A percentile compares a stretch with the other conserved stretches of the same genome.
These are phyloP conservation scores for Drosophila persimilis DNA, from an alignment of 1,140 invertebrate genomes.

Conservation along the genomic window DNA sequence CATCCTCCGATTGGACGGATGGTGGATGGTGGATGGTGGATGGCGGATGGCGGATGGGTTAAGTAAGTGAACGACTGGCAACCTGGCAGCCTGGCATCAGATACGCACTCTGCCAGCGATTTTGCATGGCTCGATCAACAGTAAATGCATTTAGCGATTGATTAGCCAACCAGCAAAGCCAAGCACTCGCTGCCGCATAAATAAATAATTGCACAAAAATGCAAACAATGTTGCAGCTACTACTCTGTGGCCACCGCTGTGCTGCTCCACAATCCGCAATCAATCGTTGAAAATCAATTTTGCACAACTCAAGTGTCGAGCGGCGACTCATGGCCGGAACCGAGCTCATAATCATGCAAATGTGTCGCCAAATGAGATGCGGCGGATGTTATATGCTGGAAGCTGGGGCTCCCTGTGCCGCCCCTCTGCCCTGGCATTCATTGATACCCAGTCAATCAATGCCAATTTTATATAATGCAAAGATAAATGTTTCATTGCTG, in stretches of 20 bases:
- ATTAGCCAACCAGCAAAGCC: slow-evolving; percentile 28
- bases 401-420: slow-evolving; percentile 1
- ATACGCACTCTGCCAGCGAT: slow-evolving; percentile 14
- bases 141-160: slow-evolving; percentile 49
- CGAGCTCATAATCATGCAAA: slow-evolving; percentile 74
- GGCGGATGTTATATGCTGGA: slow-evolving; percentile 23
- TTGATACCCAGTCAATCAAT: slow-evolving; percentile 16
- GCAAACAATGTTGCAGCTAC: slow-evolving; percentile 39
- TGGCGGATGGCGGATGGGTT: not conserved
- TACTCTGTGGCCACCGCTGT: not conserved
- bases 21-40: no score
- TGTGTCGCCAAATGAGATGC: slow-evolving; percentile 70
- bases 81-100: slow-evolving; percentile 17
- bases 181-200: slow-evolving; percentile 22
- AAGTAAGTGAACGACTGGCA: not conserved
- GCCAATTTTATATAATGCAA: slow-evolving; percentile 43
- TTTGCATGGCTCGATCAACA: slow-evolving; percentile 31
- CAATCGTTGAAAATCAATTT: slow-evolving; percentile 15
- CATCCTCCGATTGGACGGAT: slow-evolving; percentile 15
- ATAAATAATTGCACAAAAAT: slow-evolving; percentile 58
- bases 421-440: not conserved
- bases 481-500: slow-evolving; percentile 20
- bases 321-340: slow-evolving; percentile 52
- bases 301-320: slow-evolving; percentile 7
- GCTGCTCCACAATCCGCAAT: slow-evolving; percentile 1